A percentile compares a stretch with the other conserved stretches of the same genome.
Conservation (phyloP, 2,797 vertebrate species). For the Notolepis coatsorum region DNA sequence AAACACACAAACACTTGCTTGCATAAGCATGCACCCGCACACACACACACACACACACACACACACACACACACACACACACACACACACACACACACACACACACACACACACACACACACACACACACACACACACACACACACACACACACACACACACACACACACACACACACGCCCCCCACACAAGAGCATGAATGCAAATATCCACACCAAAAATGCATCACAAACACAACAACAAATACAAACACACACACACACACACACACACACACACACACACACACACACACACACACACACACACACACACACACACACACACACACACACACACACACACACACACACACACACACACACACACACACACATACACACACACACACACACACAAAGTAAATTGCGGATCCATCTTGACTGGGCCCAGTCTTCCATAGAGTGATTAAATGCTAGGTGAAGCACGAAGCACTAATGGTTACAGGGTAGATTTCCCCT, state of each 20-base stretch:
- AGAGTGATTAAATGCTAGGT: conserved; percentile 66
- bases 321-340: not conserved
- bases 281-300: too few species aligned
- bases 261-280: not conserved
- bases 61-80: not conserved
- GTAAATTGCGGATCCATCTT: conserved; percentile 40
- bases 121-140: not conserved
- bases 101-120: conserved; percentile 1
- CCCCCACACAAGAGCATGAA: conserved; percentile 3
- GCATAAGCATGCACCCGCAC: not conserved
- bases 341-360: not conserved
- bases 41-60: not conserved
- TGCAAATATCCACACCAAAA: too few species aligned
- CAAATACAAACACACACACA: too few species aligned
- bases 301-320: not conserved
- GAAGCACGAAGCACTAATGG: conserved; percentile 56
- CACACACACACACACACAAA: conserved; percentile 3
- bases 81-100: conserved; percentile 1
- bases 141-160: not conserved
- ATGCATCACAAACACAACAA: not conserved
- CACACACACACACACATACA: not conserved
- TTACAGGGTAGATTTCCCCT: conserved; percentile 60
- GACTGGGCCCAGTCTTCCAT: conserved; percentile 46
- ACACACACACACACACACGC: not conserved
- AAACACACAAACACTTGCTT: not conserved